Evolutionary conservation across 2,888 invertebrate genomes (phyloP), one percentile per base, ranked within the genome.

Genomic region (Pachydiplax longipennis): DNA sequence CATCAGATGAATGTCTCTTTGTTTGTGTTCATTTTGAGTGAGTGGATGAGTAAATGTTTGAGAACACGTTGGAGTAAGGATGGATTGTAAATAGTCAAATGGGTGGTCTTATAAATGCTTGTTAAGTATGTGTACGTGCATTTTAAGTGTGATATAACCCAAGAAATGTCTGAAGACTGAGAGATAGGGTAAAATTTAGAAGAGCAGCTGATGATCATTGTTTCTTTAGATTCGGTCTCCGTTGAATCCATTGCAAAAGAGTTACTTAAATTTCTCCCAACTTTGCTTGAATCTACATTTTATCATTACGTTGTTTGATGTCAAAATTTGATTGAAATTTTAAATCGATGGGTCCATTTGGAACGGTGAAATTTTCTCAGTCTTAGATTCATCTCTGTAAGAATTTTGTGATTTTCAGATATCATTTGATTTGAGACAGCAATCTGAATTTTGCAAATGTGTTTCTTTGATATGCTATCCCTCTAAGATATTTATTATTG

Each of bases 71-170:
- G 37, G 61, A 61, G 37, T 40, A 25, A 58, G 31, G n/a, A 31
- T 18, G 35, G 37, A 35, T 12, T 87, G 87, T 87, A 87, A 87
- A 87, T 87, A 87, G 87, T 87, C n/a, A 87, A 22, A 61, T 53
- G 37, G 18, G 48, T 12, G 58, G 87, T 58, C 61, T 61, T 87
- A n/a, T 37, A 37, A 87, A 61, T 87, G 87, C 87, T 87, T 87
- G 87, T 87, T 61, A 87, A 53, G 53, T 31, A 58, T 65, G 61
- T 87, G 61, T 87, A 87, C 31, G n/a, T 65, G 87, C 87, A 87
- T 87, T 87, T 87, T 87, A 61, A 58, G 87, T 87, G 58, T 87
- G 87, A 61, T 87, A 58, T 58, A 58, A 61, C 58, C 83, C 87
- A 35, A 87, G 35, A 61, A 58, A 61, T 87, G 37, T 87, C n/a